A percentile compares a stretch with the other conserved stretches of the same genome.
Conservation (phyloP, 1,140 invertebrate species). For the Stegodyphus dumicola region DNA sequence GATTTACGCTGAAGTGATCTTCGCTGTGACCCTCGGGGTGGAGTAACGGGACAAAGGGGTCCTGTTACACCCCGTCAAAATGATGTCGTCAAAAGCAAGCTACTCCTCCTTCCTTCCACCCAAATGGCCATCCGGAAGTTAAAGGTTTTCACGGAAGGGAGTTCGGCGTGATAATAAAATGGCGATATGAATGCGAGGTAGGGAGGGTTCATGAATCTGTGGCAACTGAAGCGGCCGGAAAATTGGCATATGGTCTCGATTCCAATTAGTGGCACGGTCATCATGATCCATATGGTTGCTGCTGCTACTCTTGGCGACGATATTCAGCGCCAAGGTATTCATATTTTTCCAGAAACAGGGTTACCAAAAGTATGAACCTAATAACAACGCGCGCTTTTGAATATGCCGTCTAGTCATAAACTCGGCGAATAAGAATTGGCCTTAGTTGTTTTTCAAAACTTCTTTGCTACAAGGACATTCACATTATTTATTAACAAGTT, state of each 20-base stretch:
- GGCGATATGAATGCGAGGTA: constrained; percentile 14
- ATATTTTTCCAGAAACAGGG: too few relatives aligned
- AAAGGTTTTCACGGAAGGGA: constrained; percentile 19
- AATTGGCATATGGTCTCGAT: constrained; percentile 57
- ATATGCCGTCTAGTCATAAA: too few relatives aligned
- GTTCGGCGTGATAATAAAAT: constrained; percentile 24
- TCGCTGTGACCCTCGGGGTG: constrained; percentile 3
- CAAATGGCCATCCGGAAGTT: constrained; percentile 44
- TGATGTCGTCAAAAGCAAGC: constrained; percentile 25
- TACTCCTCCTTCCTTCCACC: background rate
- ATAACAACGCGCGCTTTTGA: too few relatives aligned
- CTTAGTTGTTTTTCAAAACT: too few relatives aligned
- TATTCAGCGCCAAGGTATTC: too few relatives aligned
- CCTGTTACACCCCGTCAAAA: constrained; percentile 23
- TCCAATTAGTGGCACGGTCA: constrained; percentile 40
- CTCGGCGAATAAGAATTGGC: too few relatives aligned
- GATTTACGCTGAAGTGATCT: constrained; percentile 50
- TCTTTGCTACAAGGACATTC: too few relatives aligned
- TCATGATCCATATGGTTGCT: background rate
- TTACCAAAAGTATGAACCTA: too few relatives aligned
- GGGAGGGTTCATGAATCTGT: constrained; percentile 31
- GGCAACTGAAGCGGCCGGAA: constrained; percentile 37
- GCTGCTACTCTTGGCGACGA: background rate
- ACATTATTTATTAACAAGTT: too few relatives aligned
- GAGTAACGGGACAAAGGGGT: constrained; percentile 12